Conservation (phyloP, 2,797 vertebrate genomes). For the Phrynocephalus vlangalii region DNA sequence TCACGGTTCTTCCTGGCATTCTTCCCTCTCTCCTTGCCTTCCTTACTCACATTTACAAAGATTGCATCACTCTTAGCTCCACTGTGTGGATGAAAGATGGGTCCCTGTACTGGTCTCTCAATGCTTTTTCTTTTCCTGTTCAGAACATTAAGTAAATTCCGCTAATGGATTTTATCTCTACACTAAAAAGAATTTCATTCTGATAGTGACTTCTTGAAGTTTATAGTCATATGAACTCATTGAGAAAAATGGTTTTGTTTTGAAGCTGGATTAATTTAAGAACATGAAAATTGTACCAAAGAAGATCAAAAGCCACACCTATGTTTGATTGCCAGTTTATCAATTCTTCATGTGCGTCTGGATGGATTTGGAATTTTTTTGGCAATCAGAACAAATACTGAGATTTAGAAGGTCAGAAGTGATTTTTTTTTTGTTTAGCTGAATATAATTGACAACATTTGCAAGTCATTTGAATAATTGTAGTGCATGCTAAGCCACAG, state of each 20-base stretch:
- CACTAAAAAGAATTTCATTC: not conserved
- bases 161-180: not conserved
- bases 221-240: not conserved
- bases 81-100: not conserved
- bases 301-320: not conserved
- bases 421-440: not conserved
- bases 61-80: not conserved
- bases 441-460: slow-evolving; percentile 11
- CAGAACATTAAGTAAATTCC: not conserved
- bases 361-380: not conserved
- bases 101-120: not conserved
- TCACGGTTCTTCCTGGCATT: no score
- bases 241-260: not conserved
- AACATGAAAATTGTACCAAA: not conserved
- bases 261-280: not conserved
- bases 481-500: not conserved
- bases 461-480: not conserved
- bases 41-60: not conserved
- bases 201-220: not conserved
- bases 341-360: not conserved
- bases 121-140: not conserved
- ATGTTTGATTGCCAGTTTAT: not conserved
- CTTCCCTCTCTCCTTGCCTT: not conserved
- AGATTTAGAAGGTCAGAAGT: not conserved
- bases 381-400: not conserved